Conservation (phyloP, 1,140 invertebrate genomes). For the Plectrocnemia conspersa region DNA sequence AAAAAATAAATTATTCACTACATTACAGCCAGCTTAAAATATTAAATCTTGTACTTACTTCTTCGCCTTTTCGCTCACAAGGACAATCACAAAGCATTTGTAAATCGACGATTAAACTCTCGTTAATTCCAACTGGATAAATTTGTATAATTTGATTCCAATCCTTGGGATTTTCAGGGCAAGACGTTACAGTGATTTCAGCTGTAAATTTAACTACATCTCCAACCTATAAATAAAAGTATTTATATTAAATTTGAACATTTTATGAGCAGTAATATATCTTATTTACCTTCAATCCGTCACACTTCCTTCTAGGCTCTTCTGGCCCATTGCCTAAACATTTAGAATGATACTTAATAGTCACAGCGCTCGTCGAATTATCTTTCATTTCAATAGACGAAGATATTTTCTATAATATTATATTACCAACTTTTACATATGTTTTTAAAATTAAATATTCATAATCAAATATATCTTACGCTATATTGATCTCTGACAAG, state of each 20-base stretch:
- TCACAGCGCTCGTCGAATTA: slow-evolving; percentile 79
- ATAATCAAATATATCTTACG: slow-evolving; percentile 52
- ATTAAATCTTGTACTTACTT: slow-evolving; percentile 37
- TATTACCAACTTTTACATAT: slow-evolving; percentile 17
- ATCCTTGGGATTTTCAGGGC: slow-evolving; percentile 66
- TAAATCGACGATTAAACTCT: slow-evolving; percentile 76
- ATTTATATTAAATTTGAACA: slow-evolving; percentile 4
- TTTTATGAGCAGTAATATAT: slow-evolving; percentile 3
- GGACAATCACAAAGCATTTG: slow-evolving; percentile 88
- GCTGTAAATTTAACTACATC: slow-evolving; percentile 70
- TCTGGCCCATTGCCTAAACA: slow-evolving; percentile 64
- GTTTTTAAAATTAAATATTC: not conserved
- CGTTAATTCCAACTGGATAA: slow-evolving; percentile 89
- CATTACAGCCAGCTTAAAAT: not conserved
- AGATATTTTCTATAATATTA: slow-evolving; percentile 74
- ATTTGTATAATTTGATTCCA: slow-evolving; percentile 82
- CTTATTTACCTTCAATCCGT: slow-evolving; percentile 55
- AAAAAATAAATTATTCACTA: no score
- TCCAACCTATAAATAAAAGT: slow-evolving; percentile 64
- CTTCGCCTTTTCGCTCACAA: slow-evolving; percentile 66
- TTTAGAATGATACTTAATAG: slow-evolving; percentile 82
- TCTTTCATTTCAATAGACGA: slow-evolving; percentile 90
- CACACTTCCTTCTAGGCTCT: slow-evolving; percentile 76
- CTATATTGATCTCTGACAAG: slow-evolving; percentile 85
- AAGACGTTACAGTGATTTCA: slow-evolving; percentile 67